phyloP scores from a whole-genome alignment of 2,113 vertebrate species.

The Illadopsis cleaveri region DNA sequence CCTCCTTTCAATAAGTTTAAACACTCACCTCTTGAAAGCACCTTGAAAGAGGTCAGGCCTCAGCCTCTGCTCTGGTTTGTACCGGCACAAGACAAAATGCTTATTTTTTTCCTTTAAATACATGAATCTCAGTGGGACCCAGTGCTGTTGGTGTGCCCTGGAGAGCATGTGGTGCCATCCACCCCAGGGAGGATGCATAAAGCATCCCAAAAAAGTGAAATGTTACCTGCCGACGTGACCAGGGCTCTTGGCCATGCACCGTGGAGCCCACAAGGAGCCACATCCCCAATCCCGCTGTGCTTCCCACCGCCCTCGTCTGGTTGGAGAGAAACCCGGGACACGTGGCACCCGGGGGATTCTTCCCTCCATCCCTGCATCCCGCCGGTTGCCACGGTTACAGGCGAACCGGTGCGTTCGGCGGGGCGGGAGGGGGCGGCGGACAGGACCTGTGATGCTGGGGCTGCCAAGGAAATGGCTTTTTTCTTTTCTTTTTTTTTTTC shows the following conservation, averaged over 20 bases:
- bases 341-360: neutral
- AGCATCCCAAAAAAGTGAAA: neutral
- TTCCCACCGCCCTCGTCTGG: neutral
- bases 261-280: accelerated
- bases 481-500: accelerated
- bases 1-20: neutral
- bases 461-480: neutral
- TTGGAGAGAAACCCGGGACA: neutral
- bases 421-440: neutral
- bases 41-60: neutral
- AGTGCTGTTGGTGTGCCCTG: neutral
- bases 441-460: neutral
- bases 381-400: slow-evolving; percentile 42
- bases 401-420: neutral
- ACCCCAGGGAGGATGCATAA: accelerated
- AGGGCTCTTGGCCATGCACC: accelerated
- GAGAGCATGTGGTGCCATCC: accelerated
- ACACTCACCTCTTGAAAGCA: neutral
- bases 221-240: accelerated
- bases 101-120: neutral
- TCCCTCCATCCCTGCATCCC: neutral
- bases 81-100: neutral
- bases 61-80: neutral
- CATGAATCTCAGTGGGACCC: neutral
- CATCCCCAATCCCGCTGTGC: neutral